phyloP scores from a whole-genome alignment of 2,113 vertebrate species.

The Uropsilus gracilis region DNA sequence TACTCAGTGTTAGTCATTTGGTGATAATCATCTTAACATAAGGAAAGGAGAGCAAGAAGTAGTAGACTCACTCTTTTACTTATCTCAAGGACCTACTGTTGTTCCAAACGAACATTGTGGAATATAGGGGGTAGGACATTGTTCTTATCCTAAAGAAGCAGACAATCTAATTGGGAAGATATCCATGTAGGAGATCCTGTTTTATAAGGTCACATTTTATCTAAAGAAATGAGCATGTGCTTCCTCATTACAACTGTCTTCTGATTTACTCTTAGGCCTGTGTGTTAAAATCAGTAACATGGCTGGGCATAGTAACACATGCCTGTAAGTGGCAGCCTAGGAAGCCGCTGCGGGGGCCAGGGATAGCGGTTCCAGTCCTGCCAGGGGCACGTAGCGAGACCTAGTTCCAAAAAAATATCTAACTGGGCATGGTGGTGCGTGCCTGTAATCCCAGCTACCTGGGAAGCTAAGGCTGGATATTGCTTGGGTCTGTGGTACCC shows the following conservation, averaged over 20 bases:
- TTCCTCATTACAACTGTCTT: neutral
- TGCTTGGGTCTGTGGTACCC: too few relatives aligned
- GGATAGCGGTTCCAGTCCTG: too few relatives aligned
- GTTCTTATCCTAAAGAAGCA: neutral
- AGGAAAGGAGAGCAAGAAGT: neutral
- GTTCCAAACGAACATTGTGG: neutral
- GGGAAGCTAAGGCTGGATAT: too few relatives aligned
- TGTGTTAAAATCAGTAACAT: neutral
- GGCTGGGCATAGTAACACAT: too few relatives aligned
- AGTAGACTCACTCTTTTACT: neutral
- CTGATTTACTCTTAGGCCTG: neutral
- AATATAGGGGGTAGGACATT: neutral
- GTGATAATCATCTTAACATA: conserved; percentile 2
- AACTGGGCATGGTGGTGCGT: too few relatives aligned
- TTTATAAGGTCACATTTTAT: neutral
- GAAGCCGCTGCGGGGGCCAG: too few relatives aligned
- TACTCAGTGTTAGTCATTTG: conserved; percentile 18
- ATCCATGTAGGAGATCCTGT: neutral
- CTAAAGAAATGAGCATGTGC: conserved; percentile 4
- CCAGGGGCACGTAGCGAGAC: too few relatives aligned
- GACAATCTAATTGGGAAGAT: neutral
- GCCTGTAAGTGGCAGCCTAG: too few relatives aligned
- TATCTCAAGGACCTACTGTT: neutral
- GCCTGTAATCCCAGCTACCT: too few relatives aligned
- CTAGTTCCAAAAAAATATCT: too few relatives aligned